Evolutionary conservation across 92 coral and sea anemone genomes (phyloP).

Genomic region (Isaurus tuberculatus): DNA sequence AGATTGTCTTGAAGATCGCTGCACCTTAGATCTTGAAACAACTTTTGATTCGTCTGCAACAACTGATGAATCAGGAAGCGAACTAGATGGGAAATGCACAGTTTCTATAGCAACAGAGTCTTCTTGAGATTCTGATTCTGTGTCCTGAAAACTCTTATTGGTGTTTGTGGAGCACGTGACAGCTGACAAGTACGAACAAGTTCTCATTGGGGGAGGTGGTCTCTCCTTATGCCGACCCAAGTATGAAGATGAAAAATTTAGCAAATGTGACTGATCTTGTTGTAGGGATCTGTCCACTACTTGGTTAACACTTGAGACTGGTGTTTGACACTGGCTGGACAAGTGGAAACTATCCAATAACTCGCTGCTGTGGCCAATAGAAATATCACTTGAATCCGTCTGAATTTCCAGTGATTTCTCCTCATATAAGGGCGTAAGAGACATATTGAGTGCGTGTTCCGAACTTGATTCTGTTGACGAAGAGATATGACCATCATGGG

Average conservation of each 20-base stretch:
- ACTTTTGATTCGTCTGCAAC: slow-evolving; percentile 44
- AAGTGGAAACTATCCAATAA: slow-evolving; percentile 50
- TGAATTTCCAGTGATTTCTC: slow-evolving; percentile 79
- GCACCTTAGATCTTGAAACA: slow-evolving; percentile 52
- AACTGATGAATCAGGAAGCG: slow-evolving; percentile 62
- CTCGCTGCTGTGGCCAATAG: slow-evolving; percentile 68
- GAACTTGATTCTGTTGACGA: slow-evolving; percentile 82
- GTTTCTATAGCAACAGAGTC: slow-evolving; percentile 12
- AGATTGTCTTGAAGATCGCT: slow-evolving; percentile 42
- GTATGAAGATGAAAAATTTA: slow-evolving; percentile 38
- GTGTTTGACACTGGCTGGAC: slow-evolving; percentile 43
- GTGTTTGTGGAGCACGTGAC: slow-evolving; percentile 60
- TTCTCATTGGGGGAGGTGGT: slow-evolving; percentile 79
- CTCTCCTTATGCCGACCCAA: slow-evolving; percentile 51
- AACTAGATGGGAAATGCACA: slow-evolving; percentile 62
- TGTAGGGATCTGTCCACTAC: slow-evolving; percentile 40
- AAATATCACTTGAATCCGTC: slow-evolving; percentile 83
- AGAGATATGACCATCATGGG: slow-evolving; percentile 69
- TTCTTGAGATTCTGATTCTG: slow-evolving; percentile 9
- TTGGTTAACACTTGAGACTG: slow-evolving; percentile 30
- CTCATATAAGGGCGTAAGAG: slow-evolving; percentile 91
- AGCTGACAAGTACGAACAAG: slow-evolving; percentile 83
- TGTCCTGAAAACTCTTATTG: slow-evolving; percentile 20
- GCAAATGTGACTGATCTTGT: slow-evolving; percentile 28
- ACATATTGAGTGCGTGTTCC: slow-evolving; percentile 79